Conservation (phyloP, 2,113 vertebrate species). For the Chionodraco myersi region DNA sequence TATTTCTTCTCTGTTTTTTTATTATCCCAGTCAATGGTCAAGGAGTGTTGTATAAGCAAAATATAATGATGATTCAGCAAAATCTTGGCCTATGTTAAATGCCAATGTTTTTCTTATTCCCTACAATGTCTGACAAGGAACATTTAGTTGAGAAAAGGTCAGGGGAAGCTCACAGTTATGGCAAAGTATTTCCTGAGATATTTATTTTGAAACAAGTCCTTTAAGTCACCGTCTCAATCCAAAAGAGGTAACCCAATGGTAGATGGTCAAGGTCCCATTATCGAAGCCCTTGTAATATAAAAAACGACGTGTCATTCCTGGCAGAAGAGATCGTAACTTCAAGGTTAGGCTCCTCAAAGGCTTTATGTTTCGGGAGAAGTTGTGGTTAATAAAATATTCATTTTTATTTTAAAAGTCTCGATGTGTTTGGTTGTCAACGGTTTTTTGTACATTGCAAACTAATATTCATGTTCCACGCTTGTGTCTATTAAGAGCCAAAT, state of each 20-base stretch:
- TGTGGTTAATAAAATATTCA: neutral
- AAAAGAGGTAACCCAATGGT: too few species aligned
- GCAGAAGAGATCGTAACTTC: neutral
- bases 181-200: neutral
- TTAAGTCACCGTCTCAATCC: too few species aligned
- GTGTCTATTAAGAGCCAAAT: constrained; percentile 4
- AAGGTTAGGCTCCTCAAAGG: neutral
- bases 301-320: too few species aligned
- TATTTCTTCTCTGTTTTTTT: neutral
- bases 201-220: too few species aligned
- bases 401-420: neutral
- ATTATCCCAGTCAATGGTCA: neutral
- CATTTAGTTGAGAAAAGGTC: neutral
- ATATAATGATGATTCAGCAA: neutral
- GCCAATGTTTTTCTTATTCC: neutral
- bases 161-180: neutral
- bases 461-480: neutral
- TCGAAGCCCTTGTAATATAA: too few species aligned
- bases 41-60: neutral
- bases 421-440: neutral
- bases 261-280: too few species aligned
- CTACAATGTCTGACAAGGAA: neutral
- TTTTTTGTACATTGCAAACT: neutral
- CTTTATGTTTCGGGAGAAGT: neutral
- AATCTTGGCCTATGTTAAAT: neutral